Evolutionary conservation across 2,888 invertebrate genomes (phyloP).

Genomic region (Epinotia bilunana): DNA sequence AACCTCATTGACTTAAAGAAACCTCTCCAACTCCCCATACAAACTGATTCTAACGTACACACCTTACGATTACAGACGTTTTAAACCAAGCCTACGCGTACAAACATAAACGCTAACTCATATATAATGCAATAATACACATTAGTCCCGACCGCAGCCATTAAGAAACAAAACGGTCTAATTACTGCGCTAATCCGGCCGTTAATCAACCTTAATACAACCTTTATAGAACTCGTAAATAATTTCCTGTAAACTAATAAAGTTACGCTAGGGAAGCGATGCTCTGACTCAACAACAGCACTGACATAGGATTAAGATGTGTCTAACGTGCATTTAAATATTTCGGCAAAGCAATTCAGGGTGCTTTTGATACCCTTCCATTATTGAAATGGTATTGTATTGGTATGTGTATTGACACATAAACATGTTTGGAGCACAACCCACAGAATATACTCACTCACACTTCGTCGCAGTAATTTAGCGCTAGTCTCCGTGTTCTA

Average conservation of each 20-base stretch:
- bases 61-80: too few species aligned
- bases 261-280: slow-evolving; percentile 15
- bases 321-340: neutral
- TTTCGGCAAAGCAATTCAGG: neutral
- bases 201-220: slow-evolving; percentile 23
- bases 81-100: neutral
- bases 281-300: neutral
- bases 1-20: too few species aligned
- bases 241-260: slow-evolving; percentile 39
- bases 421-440: too few species aligned
- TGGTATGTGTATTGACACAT: too few species aligned
- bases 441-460: too few species aligned
- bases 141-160: slow-evolving; percentile 33
- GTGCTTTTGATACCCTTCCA: too few species aligned
- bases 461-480: neutral
- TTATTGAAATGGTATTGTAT: too few species aligned
- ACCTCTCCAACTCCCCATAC: too few species aligned
- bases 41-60: too few species aligned
- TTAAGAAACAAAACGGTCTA: slow-evolving; percentile 35
- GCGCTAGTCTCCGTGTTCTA: neutral
- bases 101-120: slow-evolving; percentile 1
- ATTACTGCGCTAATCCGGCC: slow-evolving; percentile 34
- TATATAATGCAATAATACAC: slow-evolving; percentile 21
- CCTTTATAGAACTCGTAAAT: slow-evolving; percentile 38
- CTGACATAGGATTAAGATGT: neutral